Percentiles rank a stretch among this genome's conserved stretches.
Evolutionary conservation across 1,140 invertebrate genomes (phyloP).

Genomic region (Elymnias hypermnestra): DNA sequence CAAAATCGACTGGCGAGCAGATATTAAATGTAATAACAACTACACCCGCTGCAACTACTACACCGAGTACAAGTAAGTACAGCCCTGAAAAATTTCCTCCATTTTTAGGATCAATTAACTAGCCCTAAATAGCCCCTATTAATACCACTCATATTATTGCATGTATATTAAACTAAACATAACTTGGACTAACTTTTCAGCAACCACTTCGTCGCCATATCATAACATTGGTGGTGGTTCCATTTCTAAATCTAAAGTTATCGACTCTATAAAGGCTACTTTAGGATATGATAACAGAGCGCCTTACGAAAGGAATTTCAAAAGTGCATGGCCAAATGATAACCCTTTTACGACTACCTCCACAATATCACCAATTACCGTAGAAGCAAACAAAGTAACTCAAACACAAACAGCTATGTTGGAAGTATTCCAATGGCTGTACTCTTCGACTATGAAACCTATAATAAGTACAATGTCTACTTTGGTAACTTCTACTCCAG

Average conservation of each 20-base stretch:
- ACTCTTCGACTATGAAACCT: conserved; percentile 66
- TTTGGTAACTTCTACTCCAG: conserved; percentile 42
- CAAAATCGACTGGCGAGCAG: conserved; percentile 71
- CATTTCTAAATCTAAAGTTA: conserved; percentile 60
- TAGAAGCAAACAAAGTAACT: conserved; percentile 59
- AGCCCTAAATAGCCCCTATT: conserved; percentile 13
- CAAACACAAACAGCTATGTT: conserved; percentile 70
- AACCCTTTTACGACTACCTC: conserved; percentile 71
- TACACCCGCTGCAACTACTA: conserved; percentile 62
- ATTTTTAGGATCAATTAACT: conserved; percentile 13
- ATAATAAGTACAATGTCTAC: conserved; percentile 59
- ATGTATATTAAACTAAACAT: conserved; percentile 52
- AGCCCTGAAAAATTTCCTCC: neutral
- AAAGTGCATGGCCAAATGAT: conserved; percentile 70
- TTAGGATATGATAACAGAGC: conserved; percentile 58
- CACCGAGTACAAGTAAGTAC: conserved; percentile 65
- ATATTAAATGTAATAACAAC: conserved; percentile 69
- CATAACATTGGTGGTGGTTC: conserved; percentile 58
- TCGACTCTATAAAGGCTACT: conserved; percentile 61
- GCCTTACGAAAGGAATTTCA: conserved; percentile 45
- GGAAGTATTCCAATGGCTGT: conserved; percentile 73
- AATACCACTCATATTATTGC: conserved; percentile 36
- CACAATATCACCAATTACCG: conserved; percentile 57
- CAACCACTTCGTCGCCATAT: conserved; percentile 60
- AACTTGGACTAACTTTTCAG: conserved; percentile 64